These are phyloP conservation scores for Neoseiulus cucumeris DNA, from an alignment of 1,140 invertebrate genomes.

Conservation along the genomic window DNA sequence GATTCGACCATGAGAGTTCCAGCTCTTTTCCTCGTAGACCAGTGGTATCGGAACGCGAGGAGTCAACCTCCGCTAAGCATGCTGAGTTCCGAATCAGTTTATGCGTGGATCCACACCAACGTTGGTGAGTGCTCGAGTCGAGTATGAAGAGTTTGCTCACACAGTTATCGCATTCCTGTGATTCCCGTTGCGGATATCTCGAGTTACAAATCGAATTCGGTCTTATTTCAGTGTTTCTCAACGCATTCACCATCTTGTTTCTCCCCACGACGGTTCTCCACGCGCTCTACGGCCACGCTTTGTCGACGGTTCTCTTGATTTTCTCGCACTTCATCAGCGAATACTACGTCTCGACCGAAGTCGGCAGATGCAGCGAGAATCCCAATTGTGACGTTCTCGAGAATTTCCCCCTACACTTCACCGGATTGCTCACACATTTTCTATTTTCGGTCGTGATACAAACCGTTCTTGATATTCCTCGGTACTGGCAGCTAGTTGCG, in stretches of 20 bases:
- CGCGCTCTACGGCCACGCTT: constrained; percentile 33
- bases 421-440: constrained; percentile 28
- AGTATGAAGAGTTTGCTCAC: too few species aligned
- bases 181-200: neutral
- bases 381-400: constrained; percentile 22
- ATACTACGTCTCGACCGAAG: constrained; percentile 29
- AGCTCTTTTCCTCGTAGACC: too few species aligned
- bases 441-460: constrained; percentile 28
- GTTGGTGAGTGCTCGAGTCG: too few species aligned
- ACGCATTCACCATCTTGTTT: constrained; percentile 32
- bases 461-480: constrained; percentile 31
- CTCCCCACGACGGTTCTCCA: constrained; percentile 32
- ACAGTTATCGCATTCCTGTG: too few species aligned
- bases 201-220: neutral
- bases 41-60: too few species aligned
- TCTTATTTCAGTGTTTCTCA: constrained; percentile 33
- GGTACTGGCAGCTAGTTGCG: constrained; percentile 26
- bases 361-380: constrained; percentile 22
- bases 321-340: constrained; percentile 30
- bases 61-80: too few species aligned
- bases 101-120: too few species aligned
- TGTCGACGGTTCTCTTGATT: constrained; percentile 29
- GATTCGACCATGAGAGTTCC: too few species aligned
- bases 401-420: constrained; percentile 23
- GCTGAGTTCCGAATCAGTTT: too few species aligned